Base-by-base conservation (phyloP, 2,113 vertebrate species). In the Argyrosomus japonicus region DNA sequence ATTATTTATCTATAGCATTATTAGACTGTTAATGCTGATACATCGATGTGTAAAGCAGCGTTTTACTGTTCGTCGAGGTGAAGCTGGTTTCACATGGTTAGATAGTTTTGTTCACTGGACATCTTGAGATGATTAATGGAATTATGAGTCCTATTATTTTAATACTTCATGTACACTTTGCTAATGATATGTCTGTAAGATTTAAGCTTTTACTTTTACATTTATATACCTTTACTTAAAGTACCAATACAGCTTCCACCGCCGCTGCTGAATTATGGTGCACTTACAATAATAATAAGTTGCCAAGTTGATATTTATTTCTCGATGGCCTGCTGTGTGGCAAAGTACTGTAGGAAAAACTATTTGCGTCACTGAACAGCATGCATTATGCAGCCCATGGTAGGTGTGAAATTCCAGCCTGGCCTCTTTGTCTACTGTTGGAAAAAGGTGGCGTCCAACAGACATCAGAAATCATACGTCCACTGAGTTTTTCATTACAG, bases 301-400 rank as follows among this genome's bases (percentile, higher is more conserved):
- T 3, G 25, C 18, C 25, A 32, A 47, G 19, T 3, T 10, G 50
- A 29, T 15, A 27, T 54, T 29, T 57, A 32, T 18, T 57, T 21
- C 18, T 5, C 3, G 3, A 62, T 19, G 29, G n/a, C 23, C 32
- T 29, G n/a, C 12, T 69, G 67, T 78, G 64, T 45, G 21, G 29
- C 57, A 13, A 10, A 23, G 21, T 56, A 21, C n/a, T 43, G 18
- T n/a, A 19, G 17, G 12, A 53, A 54, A 54, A 53, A 27, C 47
- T 9, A 43, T 79, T 64, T 18, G 17, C 19, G 48, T 48, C 9
- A 1, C 3, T 23, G 63, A 68, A 12, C 36, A 67, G 62, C 50
- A 56, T 57, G 74, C 23, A 77, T 77, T 58, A 68, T 58, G 50
- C 60, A 56, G 36, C n/a, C 64, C 18, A 23, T 29, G 56, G 32